Conservation (phyloP, 1,140 invertebrate genomes). For the Pogonus chalceus region DNA sequence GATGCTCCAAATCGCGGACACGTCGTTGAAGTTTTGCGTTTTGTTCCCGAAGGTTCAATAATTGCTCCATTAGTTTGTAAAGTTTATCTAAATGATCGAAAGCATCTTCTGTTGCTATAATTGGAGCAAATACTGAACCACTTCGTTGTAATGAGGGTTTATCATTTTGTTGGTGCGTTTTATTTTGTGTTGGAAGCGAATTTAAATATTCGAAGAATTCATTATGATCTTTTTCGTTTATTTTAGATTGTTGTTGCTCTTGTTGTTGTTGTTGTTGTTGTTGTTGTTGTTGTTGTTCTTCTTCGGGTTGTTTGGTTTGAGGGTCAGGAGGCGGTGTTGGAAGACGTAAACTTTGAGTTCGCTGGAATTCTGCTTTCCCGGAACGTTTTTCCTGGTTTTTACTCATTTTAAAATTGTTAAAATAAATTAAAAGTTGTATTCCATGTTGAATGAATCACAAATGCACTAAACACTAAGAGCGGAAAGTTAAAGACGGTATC, state of each 20-base stretch:
- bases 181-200: constrained; percentile 14
- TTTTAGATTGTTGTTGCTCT: background rate
- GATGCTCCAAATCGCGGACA: constrained; percentile 61
- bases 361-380: constrained; percentile 14
- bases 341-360: constrained; percentile 19
- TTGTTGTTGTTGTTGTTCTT: constrained; percentile 13
- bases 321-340: constrained; percentile 32
- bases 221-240: background rate
- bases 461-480: background rate
- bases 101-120: constrained; percentile 44
- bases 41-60: constrained; percentile 58
- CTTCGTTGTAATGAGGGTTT: constrained; percentile 21
- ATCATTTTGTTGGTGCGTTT: constrained; percentile 14
- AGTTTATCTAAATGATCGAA: constrained; percentile 69
- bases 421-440: constrained; percentile 21
- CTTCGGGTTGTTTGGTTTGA: background rate
- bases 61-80: constrained; percentile 61
- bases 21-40: constrained; percentile 56
- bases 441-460: constrained; percentile 1
- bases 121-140: constrained; percentile 35
- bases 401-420: constrained; percentile 10
- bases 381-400: constrained; percentile 11
- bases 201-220: constrained; percentile 30
- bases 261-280: constrained; percentile 9
- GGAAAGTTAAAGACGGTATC: background rate